These are phyloP conservation scores for Papilio glaucus DNA, from an alignment of 1,140 invertebrate genomes.

Conservation along the genomic window DNA sequence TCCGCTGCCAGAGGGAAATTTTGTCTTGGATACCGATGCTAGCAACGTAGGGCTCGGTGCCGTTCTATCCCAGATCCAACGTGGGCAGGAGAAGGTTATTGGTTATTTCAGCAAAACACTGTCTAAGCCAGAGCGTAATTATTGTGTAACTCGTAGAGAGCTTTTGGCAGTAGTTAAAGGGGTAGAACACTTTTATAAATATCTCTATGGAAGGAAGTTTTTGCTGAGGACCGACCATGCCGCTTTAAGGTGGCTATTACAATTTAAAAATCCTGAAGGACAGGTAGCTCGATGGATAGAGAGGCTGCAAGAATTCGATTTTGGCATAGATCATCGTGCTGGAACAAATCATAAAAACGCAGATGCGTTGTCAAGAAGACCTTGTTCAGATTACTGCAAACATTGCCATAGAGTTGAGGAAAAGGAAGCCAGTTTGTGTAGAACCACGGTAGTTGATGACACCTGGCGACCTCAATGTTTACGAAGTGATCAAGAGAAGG, in stretches of 20 bases:
- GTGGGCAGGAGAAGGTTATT: conserved; percentile 33
- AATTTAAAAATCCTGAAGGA: conserved; percentile 44
- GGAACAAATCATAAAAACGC: too few relatives aligned
- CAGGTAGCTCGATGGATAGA: conserved; percentile 37
- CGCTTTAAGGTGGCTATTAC: conserved; percentile 53
- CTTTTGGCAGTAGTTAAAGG: conserved; percentile 32
- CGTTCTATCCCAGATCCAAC: conserved; percentile 39
- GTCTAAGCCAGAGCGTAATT: conserved; percentile 41
- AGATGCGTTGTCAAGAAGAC: too few relatives aligned
- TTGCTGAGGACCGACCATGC: conserved; percentile 40
- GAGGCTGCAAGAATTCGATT: conserved; percentile 30
- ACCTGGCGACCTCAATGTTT: neutral
- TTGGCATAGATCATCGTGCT: conserved; percentile 22
- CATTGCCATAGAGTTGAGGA: too few relatives aligned
- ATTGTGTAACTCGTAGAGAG: conserved; percentile 40
- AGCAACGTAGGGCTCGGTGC: too few relatives aligned
- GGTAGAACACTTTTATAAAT: neutral
- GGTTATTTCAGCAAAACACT: conserved; percentile 41
- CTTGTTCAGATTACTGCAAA: too few relatives aligned
- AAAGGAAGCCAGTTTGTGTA: neutral
- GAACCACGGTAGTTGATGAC: neutral
- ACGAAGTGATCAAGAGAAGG: neutral
- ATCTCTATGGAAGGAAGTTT: conserved; percentile 25
- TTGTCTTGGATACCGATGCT: too few relatives aligned
- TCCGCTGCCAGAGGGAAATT: too few relatives aligned